A percentile compares a stretch with the other conserved stretches of the same genome.
phyloP scores from a whole-genome alignment of 1,140 invertebrate genomes.

The Drosophila gunungcola region DNA sequence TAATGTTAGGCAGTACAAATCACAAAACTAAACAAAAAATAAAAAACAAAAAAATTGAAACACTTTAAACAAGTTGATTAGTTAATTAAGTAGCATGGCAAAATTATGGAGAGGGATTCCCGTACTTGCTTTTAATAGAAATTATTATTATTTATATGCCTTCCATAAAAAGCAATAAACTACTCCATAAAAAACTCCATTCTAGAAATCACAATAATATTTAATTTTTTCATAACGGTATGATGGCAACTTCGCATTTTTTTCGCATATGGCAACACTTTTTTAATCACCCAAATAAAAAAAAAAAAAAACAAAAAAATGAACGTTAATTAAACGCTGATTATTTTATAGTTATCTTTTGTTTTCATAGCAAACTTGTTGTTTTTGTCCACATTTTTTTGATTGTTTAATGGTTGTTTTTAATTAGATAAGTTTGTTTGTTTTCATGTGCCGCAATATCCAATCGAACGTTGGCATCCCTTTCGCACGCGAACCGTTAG shows the following conservation, averaged over 20 bases:
- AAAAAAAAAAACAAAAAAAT: constrained; percentile 17
- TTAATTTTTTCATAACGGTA: constrained; percentile 3
- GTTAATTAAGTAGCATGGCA: constrained; percentile 1
- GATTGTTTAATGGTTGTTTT: constrained; percentile 37
- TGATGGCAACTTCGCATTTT: constrained; percentile 1
- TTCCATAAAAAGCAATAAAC: not conserved
- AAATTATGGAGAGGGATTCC: not conserved
- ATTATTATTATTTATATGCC: constrained; percentile 22
- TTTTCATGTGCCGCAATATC: not conserved
- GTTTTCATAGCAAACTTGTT: constrained; percentile 37
- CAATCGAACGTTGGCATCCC: constrained; percentile 18
- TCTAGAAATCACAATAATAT: constrained; percentile 2
- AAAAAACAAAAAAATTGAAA: not conserved
- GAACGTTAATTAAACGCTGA: constrained; percentile 44
- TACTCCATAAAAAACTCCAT: not conserved
- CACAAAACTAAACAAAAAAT: not conserved
- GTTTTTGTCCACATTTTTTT: constrained; percentile 16
- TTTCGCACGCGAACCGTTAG: constrained; percentile 30
- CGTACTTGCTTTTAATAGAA: not conserved
- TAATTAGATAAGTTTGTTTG: constrained; percentile 44
- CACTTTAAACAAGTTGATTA: constrained; percentile 5
- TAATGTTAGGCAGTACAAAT: not conserved
- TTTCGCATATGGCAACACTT: constrained; percentile 1
- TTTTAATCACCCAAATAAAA: constrained; percentile 10
- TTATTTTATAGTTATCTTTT: constrained; percentile 36